Evolutionary conservation across 1,140 invertebrate species (phyloP), one percentile per base, ranked within the genome.

Genomic region (Pteromalus puparum): DNA sequence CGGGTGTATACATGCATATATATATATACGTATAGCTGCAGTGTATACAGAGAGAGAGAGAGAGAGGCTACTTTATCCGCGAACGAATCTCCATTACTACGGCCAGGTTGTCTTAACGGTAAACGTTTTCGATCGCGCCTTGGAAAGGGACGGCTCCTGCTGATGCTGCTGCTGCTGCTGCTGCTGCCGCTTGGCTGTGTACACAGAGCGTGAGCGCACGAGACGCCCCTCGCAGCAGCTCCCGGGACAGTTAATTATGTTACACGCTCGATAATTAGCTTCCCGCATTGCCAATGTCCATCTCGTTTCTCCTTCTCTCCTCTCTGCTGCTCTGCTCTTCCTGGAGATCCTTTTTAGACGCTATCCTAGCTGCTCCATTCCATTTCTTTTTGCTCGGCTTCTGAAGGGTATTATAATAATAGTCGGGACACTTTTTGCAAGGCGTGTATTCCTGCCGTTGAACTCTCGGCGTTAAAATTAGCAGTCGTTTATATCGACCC

Each of bases 41-140:
- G 13, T 76, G 30, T 84, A 87, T 82, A 81, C 68, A 74, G 81
- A 87, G 84, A 84, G 88, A 28, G n/a, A 28, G 87, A 87, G 86
- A 83, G 88, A 89, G 88, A 87, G 88, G 87, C 87, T 83, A 86
- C 88, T 90, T 88, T 88, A 88, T 89, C 90, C 87, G 87, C 87
- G 90, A 90, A 90, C 90, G 91, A 91, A 92, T 92, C 90, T 91
- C 89, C 88, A 88, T 91, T 89, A 89, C 87, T n/a, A 21, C 87
- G 87, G 90, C 87, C 88, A 87, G 86, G 83, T 89, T 88, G 87
- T 88, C 86, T 81, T 91, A 92, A 92, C 90, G 89, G 90, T 91
- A 92, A 48, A 72, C 87, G 89, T 90, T 90, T 90, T 90, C 89
- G 87, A 90, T 88, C 88, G 86, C 86, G 87, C 88, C 88, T 87